Evolutionary conservation across 2,113 vertebrate genomes (phyloP), one percentile per base, ranked within the genome.

Genomic region (Nothobranchius kuhntae): DNA sequence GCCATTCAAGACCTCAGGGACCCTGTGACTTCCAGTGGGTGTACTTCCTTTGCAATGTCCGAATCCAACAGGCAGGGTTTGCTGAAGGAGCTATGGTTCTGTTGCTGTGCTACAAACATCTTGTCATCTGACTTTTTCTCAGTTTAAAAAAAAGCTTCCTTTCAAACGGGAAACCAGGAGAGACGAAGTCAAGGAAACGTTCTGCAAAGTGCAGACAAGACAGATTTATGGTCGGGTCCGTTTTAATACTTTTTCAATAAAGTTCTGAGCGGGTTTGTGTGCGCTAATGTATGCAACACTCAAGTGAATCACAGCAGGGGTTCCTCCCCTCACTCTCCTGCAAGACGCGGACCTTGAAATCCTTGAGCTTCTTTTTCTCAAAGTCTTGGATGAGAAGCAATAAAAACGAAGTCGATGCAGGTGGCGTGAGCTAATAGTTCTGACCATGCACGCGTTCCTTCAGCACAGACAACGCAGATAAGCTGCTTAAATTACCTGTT

Each of bases 211-310:
- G 12, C 53, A 65, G 54, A 62, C 60, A 60, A 77, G 44, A 17
- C 68, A 70, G 69, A 81, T 88, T 86, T 84, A 84, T 71, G 86
- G 53, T 24, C 58, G 57, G 26, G 57, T 77, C 80, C 85, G 82
- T 78, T 85, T 77, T 77, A 83, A 81, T 65, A 65, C 72, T 79
- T 51, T 74, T 58, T 72, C 77, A 74, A 11, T 61, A 53, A 59
- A 4, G 42, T 47, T 77, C 51, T 30, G 7, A 63, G 77, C 13
- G 61, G 66, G 67, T 62, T 64, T 68, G 67, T 35, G 53, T 77
- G 66, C 44, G 53, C 53, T 51, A 65, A 89, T 65, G 58, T 24
- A 47, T 7, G 35, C 48, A 11, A 58, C 56, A 52, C 64, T 71
- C 68, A 65, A 75, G 71, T 61, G 52, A 69, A 65, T 68, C 81